phyloP scores from a whole-genome alignment of 2,797 vertebrate genomes.

The Apogon talboti region DNA sequence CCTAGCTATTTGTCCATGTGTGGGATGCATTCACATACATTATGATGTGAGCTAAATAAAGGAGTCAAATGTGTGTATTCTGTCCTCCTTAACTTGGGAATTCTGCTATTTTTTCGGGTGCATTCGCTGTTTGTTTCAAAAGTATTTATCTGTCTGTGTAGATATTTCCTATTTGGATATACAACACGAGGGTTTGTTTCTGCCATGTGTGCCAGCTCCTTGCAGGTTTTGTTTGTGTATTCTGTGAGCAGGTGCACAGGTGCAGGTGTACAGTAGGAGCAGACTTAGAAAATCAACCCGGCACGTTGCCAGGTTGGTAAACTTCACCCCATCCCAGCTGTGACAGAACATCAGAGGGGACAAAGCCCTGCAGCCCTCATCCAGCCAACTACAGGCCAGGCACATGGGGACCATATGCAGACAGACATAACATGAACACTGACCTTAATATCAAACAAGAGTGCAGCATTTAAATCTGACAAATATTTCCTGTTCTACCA shows the following conservation, averaged over 20 bases:
- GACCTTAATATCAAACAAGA: constrained; percentile 26
- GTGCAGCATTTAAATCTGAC: constrained; percentile 5
- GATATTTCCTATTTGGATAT: constrained; percentile 13
- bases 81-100: too few relatives aligned
- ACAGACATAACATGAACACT: constrained; percentile 29
- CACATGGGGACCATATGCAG: constrained; percentile 24
- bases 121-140: not conserved
- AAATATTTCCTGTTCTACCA: not conserved
- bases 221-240: constrained; percentile 25
- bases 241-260: constrained; percentile 57
- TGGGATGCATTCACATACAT: too few relatives aligned
- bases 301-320: constrained; percentile 56
- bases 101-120: too few relatives aligned
- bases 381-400: constrained; percentile 43
- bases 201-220: constrained; percentile 23
- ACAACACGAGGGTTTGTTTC: constrained; percentile 8
- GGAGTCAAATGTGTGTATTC: too few relatives aligned
- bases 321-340: constrained; percentile 58
- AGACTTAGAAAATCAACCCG: constrained; percentile 42
- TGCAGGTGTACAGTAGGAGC: constrained; percentile 39
- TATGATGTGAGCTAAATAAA: too few relatives aligned
- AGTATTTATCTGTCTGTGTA: constrained; percentile 5
- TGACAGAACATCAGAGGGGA: constrained; percentile 51
- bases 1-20: too few relatives aligned
- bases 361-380: constrained; percentile 35